Evolutionary conservation across 2,888 invertebrate species (phyloP).

Genomic region (Pterobdella sp.): DNA sequence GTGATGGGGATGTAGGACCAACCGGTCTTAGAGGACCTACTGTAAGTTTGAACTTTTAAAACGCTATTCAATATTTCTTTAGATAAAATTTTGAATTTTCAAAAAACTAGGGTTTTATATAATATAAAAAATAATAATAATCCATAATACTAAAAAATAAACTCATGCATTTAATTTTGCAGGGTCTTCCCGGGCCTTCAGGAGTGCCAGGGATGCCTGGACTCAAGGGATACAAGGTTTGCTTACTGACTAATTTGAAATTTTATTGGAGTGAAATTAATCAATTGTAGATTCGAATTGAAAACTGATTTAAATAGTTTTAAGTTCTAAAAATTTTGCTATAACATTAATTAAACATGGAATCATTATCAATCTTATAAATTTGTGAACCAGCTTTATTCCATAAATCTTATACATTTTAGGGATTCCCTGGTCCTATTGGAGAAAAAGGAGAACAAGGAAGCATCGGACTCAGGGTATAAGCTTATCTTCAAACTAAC

Average conservation of each 20-base stretch:
- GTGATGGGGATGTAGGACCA: constrained; percentile 32
- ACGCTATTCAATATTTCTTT: neutral
- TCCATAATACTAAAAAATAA: too few species aligned
- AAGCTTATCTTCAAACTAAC: constrained; percentile 9
- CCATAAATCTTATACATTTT: too few species aligned
- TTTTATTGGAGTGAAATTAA: too few species aligned
- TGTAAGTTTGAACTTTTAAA: constrained; percentile 3
- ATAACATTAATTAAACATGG: too few species aligned
- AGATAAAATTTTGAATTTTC: neutral
- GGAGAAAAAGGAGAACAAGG: constrained; percentile 39
- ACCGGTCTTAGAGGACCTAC: constrained; percentile 33
- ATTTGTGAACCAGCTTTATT: too few species aligned
- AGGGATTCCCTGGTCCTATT: constrained; percentile 36
- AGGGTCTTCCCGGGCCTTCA: constrained; percentile 35
- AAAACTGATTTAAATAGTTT: too few species aligned
- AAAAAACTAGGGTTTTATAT: neutral
- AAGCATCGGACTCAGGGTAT: constrained; percentile 34
- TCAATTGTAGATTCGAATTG: too few species aligned
- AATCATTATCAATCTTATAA: too few species aligned
- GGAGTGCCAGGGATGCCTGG: constrained; percentile 39
- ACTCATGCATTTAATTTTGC: neutral
- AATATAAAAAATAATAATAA: neutral
- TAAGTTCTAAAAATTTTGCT: too few species aligned
- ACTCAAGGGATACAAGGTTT: constrained; percentile 37
- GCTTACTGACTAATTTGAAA: neutral